Evolutionary conservation across 2,797 vertebrate species (phyloP).

Genomic region (Ispidina lecontei): DNA sequence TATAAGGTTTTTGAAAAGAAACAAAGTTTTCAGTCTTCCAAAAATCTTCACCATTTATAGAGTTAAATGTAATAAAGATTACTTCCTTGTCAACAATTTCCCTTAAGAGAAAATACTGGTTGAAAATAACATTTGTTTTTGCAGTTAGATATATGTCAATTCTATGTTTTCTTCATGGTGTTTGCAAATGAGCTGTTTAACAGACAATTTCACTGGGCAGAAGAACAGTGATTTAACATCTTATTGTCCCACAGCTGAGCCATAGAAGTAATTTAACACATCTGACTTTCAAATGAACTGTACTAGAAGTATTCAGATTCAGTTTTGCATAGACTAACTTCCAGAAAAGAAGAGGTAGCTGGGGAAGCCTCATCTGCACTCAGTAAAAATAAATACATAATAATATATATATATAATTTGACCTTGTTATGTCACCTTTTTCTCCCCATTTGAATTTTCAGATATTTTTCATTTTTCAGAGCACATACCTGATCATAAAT

Average conservation of each 20-base stretch:
- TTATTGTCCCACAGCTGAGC: not conserved
- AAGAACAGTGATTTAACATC: not conserved
- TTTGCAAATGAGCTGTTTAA: not conserved
- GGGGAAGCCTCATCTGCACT: not conserved
- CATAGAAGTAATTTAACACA: not conserved
- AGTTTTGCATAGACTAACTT: not conserved
- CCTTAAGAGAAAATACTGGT: not conserved
- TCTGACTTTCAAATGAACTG: not conserved
- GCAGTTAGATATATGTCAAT: not conserved
- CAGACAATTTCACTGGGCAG: not conserved
- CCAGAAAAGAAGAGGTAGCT: not conserved
- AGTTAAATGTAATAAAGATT: not conserved
- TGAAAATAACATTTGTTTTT: not conserved
- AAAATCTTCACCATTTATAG: not conserved
- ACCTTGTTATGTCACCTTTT: not conserved
- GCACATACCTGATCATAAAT: not conserved
- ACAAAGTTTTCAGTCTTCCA: not conserved
- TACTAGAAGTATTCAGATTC: not conserved
- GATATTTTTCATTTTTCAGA: not conserved
- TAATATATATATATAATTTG: not conserved
- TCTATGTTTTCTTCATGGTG: not conserved
- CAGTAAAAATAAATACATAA: not conserved
- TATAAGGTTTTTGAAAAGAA: not conserved
- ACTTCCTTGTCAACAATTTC: not conserved
- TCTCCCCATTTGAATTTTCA: not conserved